Conservation (phyloP, 2,797 vertebrate species). For the Sarcophilus harrisii region DNA sequence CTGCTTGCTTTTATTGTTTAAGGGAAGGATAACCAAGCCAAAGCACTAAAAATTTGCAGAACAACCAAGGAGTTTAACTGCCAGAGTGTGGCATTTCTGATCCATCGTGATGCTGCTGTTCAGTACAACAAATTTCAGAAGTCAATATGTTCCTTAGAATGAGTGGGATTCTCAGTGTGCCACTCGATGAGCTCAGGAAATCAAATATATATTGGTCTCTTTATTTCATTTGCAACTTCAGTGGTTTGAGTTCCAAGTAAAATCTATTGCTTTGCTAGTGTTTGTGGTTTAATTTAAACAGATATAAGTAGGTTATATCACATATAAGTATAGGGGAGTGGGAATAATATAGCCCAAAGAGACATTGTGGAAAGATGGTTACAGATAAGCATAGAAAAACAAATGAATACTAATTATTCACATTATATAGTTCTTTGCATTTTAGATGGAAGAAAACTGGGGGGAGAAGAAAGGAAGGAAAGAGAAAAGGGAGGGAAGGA, state of each 20-base stretch:
- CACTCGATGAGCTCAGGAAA: background rate
- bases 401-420: background rate
- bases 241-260: background rate
- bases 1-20: constrained; percentile 75
- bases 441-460: no score
- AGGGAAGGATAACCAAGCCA: constrained; percentile 74
- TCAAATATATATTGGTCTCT: background rate
- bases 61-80: constrained; percentile 69
- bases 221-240: background rate
- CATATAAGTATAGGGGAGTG: background rate
- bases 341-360: background rate
- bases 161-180: background rate
- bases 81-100: constrained; percentile 58
- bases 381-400: background rate
- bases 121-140: background rate
- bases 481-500: background rate
- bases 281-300: background rate
- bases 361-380: background rate
- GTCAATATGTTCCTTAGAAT: background rate
- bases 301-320: background rate
- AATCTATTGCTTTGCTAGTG: background rate
- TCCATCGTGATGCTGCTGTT: background rate
- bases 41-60: constrained; percentile 64
- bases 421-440: background rate
- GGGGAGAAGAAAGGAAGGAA: background rate